Conservation (phyloP, 2,888 invertebrate genomes). For the Amorpha juglandis region DNA sequence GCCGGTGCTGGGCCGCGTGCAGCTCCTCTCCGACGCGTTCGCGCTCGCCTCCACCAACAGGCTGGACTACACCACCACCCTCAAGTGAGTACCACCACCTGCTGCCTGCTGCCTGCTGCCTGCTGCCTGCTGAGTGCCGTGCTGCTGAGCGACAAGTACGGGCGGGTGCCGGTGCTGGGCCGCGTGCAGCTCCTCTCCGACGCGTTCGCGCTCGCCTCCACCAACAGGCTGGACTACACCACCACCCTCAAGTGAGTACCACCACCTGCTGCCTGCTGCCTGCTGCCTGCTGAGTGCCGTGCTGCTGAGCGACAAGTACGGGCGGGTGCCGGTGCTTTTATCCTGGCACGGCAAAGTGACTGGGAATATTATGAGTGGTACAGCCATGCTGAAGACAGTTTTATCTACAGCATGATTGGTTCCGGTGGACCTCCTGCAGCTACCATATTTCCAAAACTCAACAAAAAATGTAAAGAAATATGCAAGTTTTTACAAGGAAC, state of each 20-base stretch:
- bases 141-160: slow-evolving; percentile 76
- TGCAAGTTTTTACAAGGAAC: no score
- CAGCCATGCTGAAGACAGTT: no score
- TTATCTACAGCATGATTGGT: no score
- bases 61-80: slow-evolving; percentile 86
- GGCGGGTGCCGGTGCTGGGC: slow-evolving; percentile 86
- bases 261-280: slow-evolving; percentile 79
- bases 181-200: slow-evolving; percentile 94
- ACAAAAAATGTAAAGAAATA: no score
- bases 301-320: slow-evolving; percentile 76
- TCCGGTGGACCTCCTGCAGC: no score
- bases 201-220: slow-evolving; percentile 88
- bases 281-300: slow-evolving; percentile 81
- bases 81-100: slow-evolving; percentile 66
- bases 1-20: slow-evolving; percentile 89
- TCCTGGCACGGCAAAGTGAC: no score
- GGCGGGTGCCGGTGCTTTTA: slow-evolving; percentile 86
- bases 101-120: no score
- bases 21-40: slow-evolving; percentile 91
- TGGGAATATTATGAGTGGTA: no score
- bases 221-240: slow-evolving; percentile 86
- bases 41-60: slow-evolving; percentile 87
- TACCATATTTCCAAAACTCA: no score
- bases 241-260: slow-evolving; percentile 80
- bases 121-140: slow-evolving; percentile 84